These are phyloP conservation scores for Campylorhamphus procurvoides DNA, from an alignment of 2,113 vertebrate genomes.

Conservation along the genomic window DNA sequence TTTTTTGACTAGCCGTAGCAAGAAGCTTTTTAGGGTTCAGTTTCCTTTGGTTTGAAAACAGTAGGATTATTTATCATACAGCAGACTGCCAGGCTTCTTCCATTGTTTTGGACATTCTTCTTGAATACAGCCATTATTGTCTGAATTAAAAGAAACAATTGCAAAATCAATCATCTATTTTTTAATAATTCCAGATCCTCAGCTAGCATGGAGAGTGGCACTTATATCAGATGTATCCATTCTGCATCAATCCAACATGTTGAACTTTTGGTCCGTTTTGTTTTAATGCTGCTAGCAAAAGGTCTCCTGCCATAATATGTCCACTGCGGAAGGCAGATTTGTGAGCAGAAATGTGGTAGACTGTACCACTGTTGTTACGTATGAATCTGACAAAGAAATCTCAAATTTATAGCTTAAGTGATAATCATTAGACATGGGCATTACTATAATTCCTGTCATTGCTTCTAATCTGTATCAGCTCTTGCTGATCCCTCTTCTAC, in stretches of 20 bases:
- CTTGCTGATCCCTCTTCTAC: neutral
- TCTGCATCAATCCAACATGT: neutral
- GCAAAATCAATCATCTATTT: constrained; percentile 1
- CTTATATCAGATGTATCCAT: neutral
- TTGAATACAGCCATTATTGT: neutral
- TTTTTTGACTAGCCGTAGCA: neutral
- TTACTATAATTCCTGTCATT: neutral
- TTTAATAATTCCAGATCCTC: neutral
- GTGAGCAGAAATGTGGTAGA: neutral
- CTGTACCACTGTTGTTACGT: neutral
- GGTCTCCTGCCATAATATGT: neutral
- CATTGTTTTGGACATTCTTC: neutral
- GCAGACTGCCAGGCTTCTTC: neutral
- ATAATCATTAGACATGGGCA: neutral
- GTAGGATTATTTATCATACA: neutral
- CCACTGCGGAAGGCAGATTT: neutral
- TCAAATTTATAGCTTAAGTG: neutral
- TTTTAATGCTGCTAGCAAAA: neutral
- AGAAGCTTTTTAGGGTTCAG: neutral
- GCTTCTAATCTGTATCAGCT: neutral
- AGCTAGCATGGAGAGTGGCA: neutral
- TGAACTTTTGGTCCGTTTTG: neutral
- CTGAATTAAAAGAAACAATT: neutral
- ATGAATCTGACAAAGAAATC: neutral
- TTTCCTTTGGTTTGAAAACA: constrained; percentile 18